These are phyloP conservation scores for Clivina fossor DNA, from an alignment of 2,888 invertebrate species.

Conservation along the genomic window DNA sequence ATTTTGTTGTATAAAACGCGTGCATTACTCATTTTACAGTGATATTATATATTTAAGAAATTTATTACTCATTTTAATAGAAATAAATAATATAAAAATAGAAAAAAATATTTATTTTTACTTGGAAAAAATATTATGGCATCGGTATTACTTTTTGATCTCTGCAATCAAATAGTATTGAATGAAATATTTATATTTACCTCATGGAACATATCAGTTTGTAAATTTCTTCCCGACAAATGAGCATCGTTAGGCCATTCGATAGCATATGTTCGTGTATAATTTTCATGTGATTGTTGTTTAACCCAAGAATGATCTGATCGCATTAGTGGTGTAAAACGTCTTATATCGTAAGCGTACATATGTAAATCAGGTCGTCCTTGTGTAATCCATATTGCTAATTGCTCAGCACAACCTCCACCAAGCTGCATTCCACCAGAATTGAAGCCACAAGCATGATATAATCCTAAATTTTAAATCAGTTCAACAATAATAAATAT, in stretches of 20 bases:
- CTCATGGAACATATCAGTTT: constrained; percentile 68
- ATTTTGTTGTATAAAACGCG: no score
- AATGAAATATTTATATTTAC: no score
- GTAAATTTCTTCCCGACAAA: constrained; percentile 74
- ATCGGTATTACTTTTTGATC: no score
- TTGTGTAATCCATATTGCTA: constrained; percentile 81
- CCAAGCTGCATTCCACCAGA: constrained; percentile 92
- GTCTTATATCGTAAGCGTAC: constrained; percentile 82
- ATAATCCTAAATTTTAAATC: constrained; percentile 74
- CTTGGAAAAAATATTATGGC: no score
- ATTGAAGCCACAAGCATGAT: constrained; percentile 86
- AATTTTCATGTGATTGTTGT: constrained; percentile 87
- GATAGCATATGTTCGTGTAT: constrained; percentile 80
- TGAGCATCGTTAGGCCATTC: constrained; percentile 84
- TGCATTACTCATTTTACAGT: no score
- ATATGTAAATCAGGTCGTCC: constrained; percentile 84
- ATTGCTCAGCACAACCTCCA: constrained; percentile 82
- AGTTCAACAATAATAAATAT: no score
- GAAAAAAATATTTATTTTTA: no score
- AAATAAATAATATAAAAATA: no score
- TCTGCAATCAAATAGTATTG: no score
- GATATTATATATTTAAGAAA: no score
- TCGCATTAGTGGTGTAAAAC: constrained; percentile 75
- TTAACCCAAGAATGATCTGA: constrained; percentile 73
- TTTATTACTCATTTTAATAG: no score